Evolutionary conservation across 2,113 vertebrate species (phyloP).

Genomic region (Pogona vitticeps): DNA sequence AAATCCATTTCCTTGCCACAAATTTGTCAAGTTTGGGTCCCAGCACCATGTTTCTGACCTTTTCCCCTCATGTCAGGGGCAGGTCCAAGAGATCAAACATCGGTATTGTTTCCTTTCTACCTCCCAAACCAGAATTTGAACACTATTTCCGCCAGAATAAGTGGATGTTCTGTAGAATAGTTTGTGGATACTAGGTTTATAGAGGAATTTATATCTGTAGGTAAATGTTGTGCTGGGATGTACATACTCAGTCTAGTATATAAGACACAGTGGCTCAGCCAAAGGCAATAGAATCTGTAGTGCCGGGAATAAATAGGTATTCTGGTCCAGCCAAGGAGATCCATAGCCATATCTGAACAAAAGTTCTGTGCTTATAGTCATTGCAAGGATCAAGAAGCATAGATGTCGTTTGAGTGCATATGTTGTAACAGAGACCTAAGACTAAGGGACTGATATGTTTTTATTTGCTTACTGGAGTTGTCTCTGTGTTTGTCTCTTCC

Average conservation of each 20-base stretch:
- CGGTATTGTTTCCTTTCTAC: background rate
- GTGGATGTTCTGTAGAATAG: background rate
- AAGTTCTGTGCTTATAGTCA: background rate
- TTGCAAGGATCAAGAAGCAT: background rate
- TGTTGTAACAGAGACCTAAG: background rate
- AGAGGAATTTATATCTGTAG: background rate
- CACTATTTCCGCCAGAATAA: background rate
- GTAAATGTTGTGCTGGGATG: background rate
- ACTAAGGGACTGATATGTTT: background rate
- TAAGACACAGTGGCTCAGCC: background rate
- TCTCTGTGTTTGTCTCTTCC: constrained; percentile 16
- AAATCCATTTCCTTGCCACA: too few species aligned
- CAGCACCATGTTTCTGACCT: too few species aligned
- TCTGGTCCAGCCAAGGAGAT: background rate
- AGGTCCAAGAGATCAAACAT: background rate
- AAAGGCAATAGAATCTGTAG: background rate
- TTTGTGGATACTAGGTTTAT: background rate
- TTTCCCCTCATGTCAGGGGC: background rate
- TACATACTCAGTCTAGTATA: background rate
- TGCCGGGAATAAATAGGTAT: background rate
- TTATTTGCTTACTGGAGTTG: constrained; percentile 1
- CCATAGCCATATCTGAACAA: background rate
- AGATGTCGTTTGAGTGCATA: background rate
- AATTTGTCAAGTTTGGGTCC: too few species aligned
- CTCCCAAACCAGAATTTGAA: background rate